phyloP scores from a whole-genome alignment of 2,888 invertebrate genomes.

The Podabrus alpinus region DNA sequence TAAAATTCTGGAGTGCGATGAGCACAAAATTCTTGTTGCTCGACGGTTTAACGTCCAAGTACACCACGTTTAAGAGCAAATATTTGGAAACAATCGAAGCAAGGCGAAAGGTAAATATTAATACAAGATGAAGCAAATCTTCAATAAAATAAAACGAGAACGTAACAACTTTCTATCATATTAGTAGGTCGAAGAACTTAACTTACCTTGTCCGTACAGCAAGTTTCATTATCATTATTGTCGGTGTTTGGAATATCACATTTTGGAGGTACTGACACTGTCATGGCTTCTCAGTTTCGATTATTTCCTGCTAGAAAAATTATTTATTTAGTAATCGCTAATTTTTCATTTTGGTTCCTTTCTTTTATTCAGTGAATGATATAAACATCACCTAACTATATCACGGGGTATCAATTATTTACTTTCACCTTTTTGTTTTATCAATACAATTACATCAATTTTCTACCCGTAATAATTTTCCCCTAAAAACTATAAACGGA shows the following conservation, averaged over 20 bases:
- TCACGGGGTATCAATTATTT: neutral
- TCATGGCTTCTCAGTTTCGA: conserved; percentile 37
- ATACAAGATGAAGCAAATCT: neutral
- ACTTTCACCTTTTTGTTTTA: neutral
- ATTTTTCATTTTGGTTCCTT: neutral
- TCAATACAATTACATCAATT: neutral
- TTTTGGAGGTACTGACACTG: conserved; percentile 46
- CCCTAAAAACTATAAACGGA: neutral
- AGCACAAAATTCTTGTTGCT: too few species aligned
- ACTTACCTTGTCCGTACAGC: conserved; percentile 47
- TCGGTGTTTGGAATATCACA: conserved; percentile 45
- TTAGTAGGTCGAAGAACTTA: conserved; percentile 23
- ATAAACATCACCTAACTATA: neutral
- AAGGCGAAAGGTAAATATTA: neutral
- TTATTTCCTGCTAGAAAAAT: conserved; percentile 7
- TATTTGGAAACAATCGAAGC: neutral
- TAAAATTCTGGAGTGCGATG: too few species aligned
- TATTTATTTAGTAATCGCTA: neutral
- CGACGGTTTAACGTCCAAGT: too few species aligned
- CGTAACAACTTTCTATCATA: conserved; percentile 1
- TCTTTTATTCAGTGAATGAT: neutral
- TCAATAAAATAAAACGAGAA: conserved; percentile 6
- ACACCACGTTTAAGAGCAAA: neutral
- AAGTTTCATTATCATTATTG: conserved; percentile 48
- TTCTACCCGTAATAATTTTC: neutral